phyloP scores from a whole-genome alignment of 1,140 invertebrate species.

The Panulirus ornatus region DNA sequence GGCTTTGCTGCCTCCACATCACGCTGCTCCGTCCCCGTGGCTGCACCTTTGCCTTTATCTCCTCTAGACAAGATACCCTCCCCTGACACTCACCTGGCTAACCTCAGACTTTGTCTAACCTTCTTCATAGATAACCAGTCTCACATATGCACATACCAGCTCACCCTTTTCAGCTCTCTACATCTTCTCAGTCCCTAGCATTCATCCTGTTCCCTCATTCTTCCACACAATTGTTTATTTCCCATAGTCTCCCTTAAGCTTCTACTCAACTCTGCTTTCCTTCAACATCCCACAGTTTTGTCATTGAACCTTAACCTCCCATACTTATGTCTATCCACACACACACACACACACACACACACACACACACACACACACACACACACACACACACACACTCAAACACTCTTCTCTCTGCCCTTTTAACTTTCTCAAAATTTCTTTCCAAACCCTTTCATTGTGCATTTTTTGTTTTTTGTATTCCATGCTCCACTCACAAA shows the following conservation, averaged over 20 bases:
- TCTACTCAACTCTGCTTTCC: no score
- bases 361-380: not conserved
- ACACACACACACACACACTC: not conserved
- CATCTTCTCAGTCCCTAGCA: not conserved
- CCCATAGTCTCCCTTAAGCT: not conserved
- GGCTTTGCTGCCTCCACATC: not conserved
- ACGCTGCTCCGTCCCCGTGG: conserved; percentile 6
- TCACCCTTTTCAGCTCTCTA: not conserved
- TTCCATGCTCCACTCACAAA: no score
- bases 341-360: not conserved
- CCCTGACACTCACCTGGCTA: not conserved
- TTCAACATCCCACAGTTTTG: not conserved
- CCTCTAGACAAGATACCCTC: not conserved
- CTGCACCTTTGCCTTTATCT: not conserved
- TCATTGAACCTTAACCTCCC: not conserved
- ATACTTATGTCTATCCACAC: not conserved
- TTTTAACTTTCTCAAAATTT: no score
- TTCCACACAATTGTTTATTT: not conserved
- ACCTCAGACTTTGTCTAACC: no score
- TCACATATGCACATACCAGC: no score
- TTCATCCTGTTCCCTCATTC: not conserved
- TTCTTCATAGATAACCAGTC: no score
- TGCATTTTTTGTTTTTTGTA: no score
- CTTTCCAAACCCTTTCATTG: no score
- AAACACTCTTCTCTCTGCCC: not conserved